These are phyloP conservation scores for Tetragnatha versicolor DNA, from an alignment of 1,140 invertebrate species.

Conservation along the genomic window DNA sequence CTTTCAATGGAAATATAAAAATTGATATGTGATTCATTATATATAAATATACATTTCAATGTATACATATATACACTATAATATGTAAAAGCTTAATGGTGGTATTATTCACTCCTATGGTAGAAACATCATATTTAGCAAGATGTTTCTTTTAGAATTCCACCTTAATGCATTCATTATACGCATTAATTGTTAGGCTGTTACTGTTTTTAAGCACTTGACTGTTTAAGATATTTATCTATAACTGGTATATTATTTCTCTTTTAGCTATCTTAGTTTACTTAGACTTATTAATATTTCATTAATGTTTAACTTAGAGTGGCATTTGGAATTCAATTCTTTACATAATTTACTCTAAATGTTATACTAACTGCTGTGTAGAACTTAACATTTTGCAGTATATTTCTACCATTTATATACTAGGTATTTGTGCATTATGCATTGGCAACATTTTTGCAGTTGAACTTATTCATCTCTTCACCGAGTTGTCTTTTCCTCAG, in stretches of 20 bases:
- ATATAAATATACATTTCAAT: constrained; percentile 30
- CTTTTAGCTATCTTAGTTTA: constrained; percentile 29
- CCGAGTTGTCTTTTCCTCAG: constrained; percentile 2
- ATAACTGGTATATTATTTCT: constrained; percentile 27
- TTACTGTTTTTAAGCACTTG: constrained; percentile 36
- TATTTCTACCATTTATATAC: constrained; percentile 34
- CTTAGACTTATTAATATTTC: constrained; percentile 23
- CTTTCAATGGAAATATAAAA: constrained; percentile 21
- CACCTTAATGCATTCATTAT: constrained; percentile 30
- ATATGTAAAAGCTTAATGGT: constrained; percentile 29
- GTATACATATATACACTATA: constrained; percentile 33
- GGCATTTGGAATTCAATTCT: constrained; percentile 32
- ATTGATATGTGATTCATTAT: constrained; percentile 49
- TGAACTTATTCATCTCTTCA: background rate
- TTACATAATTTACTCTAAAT: constrained; percentile 38
- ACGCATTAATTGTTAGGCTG: constrained; percentile 46
- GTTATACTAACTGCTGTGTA: constrained; percentile 34
- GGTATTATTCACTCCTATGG: constrained; percentile 28
- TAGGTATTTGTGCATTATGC: constrained; percentile 7
- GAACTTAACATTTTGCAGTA: constrained; percentile 21
- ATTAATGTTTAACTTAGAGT: constrained; percentile 33
- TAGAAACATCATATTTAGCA: constrained; percentile 23
- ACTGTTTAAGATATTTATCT: constrained; percentile 41
- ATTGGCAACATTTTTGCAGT: background rate
- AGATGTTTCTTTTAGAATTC: constrained; percentile 21